Conservation (phyloP, 2,888 invertebrate genomes). For the Oasisia sp. region DNA sequence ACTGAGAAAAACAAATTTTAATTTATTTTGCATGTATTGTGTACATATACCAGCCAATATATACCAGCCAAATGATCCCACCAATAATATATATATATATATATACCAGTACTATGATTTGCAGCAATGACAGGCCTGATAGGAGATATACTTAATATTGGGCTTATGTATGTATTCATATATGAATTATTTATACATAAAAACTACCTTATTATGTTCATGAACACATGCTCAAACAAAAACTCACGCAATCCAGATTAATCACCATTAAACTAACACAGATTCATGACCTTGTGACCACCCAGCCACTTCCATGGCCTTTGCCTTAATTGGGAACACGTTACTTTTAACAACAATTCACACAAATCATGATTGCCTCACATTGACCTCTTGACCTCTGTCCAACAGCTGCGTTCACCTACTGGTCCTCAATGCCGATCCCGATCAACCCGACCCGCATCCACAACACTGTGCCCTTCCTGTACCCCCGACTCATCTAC, state of each 20-base stretch:
- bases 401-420: constrained; percentile 38
- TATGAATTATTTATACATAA: too few species aligned
- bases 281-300: not conserved
- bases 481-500: constrained; percentile 78
- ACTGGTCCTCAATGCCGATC: constrained; percentile 58
- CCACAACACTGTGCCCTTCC: constrained; percentile 75
- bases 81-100: not conserved
- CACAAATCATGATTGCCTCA: not conserved
- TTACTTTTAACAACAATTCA: not conserved
- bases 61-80: too few species aligned
- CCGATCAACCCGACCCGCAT: constrained; percentile 56
- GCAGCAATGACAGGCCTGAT: too few species aligned
- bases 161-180: too few species aligned
- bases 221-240: too few species aligned
- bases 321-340: too few species aligned
- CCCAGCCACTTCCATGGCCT: too few species aligned
- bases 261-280: not conserved
- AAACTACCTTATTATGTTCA: too few species aligned
- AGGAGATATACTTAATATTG: too few species aligned
- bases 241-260: not conserved
- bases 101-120: not conserved
- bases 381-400: not conserved
- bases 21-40: too few species aligned
- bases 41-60: too few species aligned
- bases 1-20: too few species aligned